Percentiles rank a stretch among this genome's conserved stretches.
These are phyloP conservation scores for Drosophila gaucha DNA, from an alignment of 2,888 invertebrate genomes.

Conservation along the genomic window DNA sequence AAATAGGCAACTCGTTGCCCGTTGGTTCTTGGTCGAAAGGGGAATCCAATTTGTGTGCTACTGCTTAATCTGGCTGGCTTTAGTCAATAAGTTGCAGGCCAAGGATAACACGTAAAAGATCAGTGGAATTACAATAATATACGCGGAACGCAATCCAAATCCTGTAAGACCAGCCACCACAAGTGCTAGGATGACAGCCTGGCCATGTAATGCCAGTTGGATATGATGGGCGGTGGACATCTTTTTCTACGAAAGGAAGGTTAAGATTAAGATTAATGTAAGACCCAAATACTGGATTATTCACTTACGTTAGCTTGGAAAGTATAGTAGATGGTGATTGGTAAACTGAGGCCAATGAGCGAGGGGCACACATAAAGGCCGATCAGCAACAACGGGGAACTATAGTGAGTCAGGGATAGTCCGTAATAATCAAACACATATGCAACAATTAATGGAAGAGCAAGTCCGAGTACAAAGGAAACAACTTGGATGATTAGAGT, in stretches of 20 bases:
- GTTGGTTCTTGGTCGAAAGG: slow-evolving; percentile 85
- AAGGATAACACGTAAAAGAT: slow-evolving; percentile 74
- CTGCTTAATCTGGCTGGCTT: slow-evolving; percentile 79
- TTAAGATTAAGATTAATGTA: too few relatives aligned
- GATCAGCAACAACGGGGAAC: slow-evolving; percentile 86
- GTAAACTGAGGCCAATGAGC: slow-evolving; percentile 78
- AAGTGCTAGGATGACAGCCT: slow-evolving; percentile 73
- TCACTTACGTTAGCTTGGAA: slow-evolving; percentile 71
- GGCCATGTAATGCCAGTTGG: slow-evolving; percentile 80
- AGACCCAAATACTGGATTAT: neutral
- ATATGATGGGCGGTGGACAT: slow-evolving; percentile 66
- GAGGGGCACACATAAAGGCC: slow-evolving; percentile 82
- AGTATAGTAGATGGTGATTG: slow-evolving; percentile 72
- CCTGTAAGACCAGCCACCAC: slow-evolving; percentile 63
- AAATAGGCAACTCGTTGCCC: slow-evolving; percentile 84
- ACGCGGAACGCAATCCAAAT: slow-evolving; percentile 74
- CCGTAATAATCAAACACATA: slow-evolving; percentile 82
- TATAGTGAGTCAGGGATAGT: slow-evolving; percentile 87
- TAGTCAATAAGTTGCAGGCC: slow-evolving; percentile 73
- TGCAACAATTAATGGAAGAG: slow-evolving; percentile 80
- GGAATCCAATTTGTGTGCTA: slow-evolving; percentile 86
- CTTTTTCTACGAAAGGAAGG: slow-evolving; percentile 55
- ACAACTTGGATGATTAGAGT: slow-evolving; percentile 38
- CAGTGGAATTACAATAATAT: slow-evolving; percentile 74
- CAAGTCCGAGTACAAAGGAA: slow-evolving; percentile 78